phyloP scores from a whole-genome alignment of 2,113 vertebrate genomes.

The Crocuta crocuta region DNA sequence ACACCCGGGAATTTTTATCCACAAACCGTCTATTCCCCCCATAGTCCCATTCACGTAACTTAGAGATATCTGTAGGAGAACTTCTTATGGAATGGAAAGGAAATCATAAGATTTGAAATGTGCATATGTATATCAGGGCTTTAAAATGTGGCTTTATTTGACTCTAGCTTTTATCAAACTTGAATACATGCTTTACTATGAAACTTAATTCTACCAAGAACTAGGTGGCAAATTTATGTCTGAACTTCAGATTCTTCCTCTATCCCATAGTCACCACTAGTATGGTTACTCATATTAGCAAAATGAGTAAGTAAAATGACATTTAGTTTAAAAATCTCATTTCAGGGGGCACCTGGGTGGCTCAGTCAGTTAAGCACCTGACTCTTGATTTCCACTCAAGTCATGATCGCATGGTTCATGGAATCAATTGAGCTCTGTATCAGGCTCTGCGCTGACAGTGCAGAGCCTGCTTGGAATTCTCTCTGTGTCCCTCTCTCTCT shows the following conservation, averaged over 20 bases:
- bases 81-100: not conserved
- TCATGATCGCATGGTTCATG: too few relatives aligned
- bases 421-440: too few relatives aligned
- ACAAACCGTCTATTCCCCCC: slow-evolving; percentile 6
- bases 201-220: slow-evolving; percentile 23
- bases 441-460: too few relatives aligned
- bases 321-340: not conserved
- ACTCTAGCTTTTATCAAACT: slow-evolving; percentile 15
- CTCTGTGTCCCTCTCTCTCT: too few relatives aligned
- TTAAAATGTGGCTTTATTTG: not conserved
- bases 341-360: not conserved
- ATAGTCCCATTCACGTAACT: slow-evolving; percentile 9
- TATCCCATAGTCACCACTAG: not conserved
- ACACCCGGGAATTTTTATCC: not conserved
- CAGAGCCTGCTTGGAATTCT: too few relatives aligned
- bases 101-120: not conserved
- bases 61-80: slow-evolving; percentile 13
- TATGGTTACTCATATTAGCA: not conserved
- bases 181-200: not conserved
- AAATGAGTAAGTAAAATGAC: not conserved
- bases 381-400: too few relatives aligned
- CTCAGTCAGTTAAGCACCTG: too few relatives aligned
- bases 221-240: not conserved
- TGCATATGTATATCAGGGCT: not conserved
- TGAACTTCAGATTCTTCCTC: slow-evolving; percentile 44